phyloP scores from a whole-genome alignment of 2,888 invertebrate genomes.

The Cheilosia scutellata region DNA sequence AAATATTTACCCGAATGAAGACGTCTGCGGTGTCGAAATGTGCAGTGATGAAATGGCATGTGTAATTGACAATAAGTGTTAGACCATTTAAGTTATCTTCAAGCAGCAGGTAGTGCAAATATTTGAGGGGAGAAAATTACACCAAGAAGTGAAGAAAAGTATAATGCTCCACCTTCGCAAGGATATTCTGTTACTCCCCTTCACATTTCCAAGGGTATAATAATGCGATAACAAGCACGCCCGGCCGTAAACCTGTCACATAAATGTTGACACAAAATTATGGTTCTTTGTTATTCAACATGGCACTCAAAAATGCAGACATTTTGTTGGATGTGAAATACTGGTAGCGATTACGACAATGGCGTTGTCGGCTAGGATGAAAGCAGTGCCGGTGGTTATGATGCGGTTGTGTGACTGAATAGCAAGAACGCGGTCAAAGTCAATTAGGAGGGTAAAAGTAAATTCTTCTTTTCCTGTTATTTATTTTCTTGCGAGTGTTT shows the following conservation, averaged over 20 bases:
- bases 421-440: conserved; percentile 12
- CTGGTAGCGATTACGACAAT: conserved; percentile 32
- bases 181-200: conserved; percentile 27
- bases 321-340: conserved; percentile 32
- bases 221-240: conserved; percentile 50
- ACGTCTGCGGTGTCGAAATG: background rate
- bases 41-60: conserved; percentile 40
- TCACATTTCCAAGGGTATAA: conserved; percentile 41
- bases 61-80: conserved; percentile 52
- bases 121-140: conserved; percentile 8
- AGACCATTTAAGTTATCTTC: conserved; percentile 45
- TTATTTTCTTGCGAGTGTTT: conserved; percentile 21
- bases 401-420: conserved; percentile 8
- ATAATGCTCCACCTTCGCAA: conserved; percentile 11
- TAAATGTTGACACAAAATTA: conserved; percentile 53
- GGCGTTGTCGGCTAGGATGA: conserved; percentile 1
- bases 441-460: conserved; percentile 10
- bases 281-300: conserved; percentile 49
- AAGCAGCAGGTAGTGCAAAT: conserved; percentile 13
- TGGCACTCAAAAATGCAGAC: conserved; percentile 52
- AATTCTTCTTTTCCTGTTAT: conserved; percentile 11
- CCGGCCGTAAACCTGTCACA: conserved; percentile 41
- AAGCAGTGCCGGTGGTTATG: background rate
- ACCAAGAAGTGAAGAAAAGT: conserved; percentile 4
- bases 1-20: background rate